phyloP scores from a whole-genome alignment of 2,797 vertebrate genomes.

The Acestrorhynchus altus region DNA sequence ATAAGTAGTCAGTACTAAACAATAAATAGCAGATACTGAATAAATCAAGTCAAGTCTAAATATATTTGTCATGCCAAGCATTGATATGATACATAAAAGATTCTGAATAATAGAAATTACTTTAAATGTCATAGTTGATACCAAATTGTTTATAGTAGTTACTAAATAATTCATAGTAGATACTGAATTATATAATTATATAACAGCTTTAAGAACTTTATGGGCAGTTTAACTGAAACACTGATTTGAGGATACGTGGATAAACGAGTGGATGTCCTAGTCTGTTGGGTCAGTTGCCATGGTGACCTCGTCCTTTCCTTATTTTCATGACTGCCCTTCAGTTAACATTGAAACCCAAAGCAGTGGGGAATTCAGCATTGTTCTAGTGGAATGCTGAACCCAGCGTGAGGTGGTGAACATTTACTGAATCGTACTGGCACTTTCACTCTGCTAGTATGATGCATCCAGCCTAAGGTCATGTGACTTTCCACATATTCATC shows the following conservation, averaged over 20 bases:
- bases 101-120: too few relatives aligned
- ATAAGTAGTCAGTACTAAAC: too few relatives aligned
- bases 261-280: conserved; percentile 40
- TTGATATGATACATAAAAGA: neutral
- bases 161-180: neutral
- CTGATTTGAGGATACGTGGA: conserved; percentile 23
- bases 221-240: neutral
- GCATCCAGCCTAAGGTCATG: conserved; percentile 61
- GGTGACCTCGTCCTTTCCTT: neutral
- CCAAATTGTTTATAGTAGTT: neutral
- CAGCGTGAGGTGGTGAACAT: conserved; percentile 17
- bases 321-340: neutral
- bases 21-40: neutral
- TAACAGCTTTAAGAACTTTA: neutral
- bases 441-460: conserved; percentile 57
- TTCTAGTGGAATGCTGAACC: neutral
- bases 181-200: neutral
- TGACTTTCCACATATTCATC: conserved; percentile 67
- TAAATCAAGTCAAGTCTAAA: too few relatives aligned
- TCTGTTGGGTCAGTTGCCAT: neutral
- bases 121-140: too few relatives aligned
- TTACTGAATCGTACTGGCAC: conserved; percentile 23
- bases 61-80: too few relatives aligned
- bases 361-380: neutral
- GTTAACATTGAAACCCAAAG: neutral